Conservation (phyloP, 1,140 invertebrate species). For the Gryllus bimaculatus region DNA sequence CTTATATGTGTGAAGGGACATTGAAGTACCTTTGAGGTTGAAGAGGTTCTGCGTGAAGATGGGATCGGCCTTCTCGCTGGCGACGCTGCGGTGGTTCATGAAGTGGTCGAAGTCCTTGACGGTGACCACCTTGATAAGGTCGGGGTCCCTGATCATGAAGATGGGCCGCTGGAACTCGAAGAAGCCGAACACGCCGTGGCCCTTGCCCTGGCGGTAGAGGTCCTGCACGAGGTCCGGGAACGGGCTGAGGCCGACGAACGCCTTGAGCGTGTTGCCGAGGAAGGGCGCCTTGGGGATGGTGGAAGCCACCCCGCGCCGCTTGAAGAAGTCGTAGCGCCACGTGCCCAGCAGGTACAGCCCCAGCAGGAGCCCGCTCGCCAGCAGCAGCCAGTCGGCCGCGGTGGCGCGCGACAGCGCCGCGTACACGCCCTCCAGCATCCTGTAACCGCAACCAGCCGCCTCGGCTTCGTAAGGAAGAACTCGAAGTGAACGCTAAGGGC, state of each 20-base stretch:
- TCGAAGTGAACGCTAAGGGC: too few species aligned
- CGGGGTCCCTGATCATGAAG: slow-evolving; percentile 30
- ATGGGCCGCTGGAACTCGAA: slow-evolving; percentile 25
- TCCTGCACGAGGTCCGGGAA: not conserved
- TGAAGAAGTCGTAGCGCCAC: not conserved
- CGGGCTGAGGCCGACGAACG: not conserved
- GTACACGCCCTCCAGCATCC: not conserved
- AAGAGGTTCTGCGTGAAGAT: not conserved
- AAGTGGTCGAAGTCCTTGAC: slow-evolving; percentile 30
- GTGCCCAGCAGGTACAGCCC: not conserved
- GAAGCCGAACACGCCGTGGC: slow-evolving; percentile 9
- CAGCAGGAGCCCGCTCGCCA: not conserved
- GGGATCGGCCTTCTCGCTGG: slow-evolving; percentile 1
- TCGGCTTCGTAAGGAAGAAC: too few species aligned
- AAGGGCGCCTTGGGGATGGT: not conserved
- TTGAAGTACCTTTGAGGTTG: not conserved
- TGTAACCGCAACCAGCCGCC: too few species aligned
- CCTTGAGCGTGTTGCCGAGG: not conserved
- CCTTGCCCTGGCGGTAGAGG: not conserved
- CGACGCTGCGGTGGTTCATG: slow-evolving; percentile 14
- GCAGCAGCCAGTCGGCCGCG: not conserved
- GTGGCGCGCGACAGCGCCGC: not conserved
- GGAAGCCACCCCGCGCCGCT: not conserved
- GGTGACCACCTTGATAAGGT: slow-evolving; percentile 29
- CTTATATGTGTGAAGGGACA: not conserved